These are phyloP conservation scores for Sebastes taczanowskii DNA, from an alignment of 2,797 vertebrate species.

Conservation along the genomic window DNA sequence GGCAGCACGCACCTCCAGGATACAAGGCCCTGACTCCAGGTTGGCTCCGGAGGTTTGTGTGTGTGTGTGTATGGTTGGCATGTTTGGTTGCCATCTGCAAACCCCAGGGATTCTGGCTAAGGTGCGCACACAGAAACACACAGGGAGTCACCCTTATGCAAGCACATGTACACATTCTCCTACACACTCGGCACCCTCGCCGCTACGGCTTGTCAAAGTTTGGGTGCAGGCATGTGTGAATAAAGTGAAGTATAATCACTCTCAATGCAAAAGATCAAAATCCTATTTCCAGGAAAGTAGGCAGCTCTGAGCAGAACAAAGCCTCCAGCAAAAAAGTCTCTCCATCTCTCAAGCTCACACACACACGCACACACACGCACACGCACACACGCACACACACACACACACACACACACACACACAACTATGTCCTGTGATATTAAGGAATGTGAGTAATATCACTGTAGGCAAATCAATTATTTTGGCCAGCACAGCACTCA, in stretches of 20 bases:
- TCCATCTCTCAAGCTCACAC: not conserved
- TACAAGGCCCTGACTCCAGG: slow-evolving; percentile 64
- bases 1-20: slow-evolving; percentile 69
- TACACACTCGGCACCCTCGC: slow-evolving; percentile 20
- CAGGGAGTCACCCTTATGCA: slow-evolving; percentile 7
- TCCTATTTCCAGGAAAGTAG: slow-evolving; percentile 62
- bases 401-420: not conserved
- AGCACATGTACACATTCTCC: slow-evolving; percentile 33
- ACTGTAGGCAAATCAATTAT: slow-evolving; percentile 51
- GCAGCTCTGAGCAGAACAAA: slow-evolving; percentile 50
- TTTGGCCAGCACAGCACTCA: slow-evolving; percentile 44
- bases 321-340: slow-evolving; percentile 38
- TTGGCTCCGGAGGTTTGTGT: slow-evolving; percentile 53
- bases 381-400: not conserved
- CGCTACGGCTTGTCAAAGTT: slow-evolving; percentile 49
- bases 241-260: slow-evolving; percentile 67
- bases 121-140: slow-evolving; percentile 18
- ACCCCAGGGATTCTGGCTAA: slow-evolving; percentile 71
- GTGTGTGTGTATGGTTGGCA: slow-evolving; percentile 60
- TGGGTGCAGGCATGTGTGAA: slow-evolving; percentile 51
- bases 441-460: slow-evolving; percentile 44
- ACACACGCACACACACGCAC: not conserved
- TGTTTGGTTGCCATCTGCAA: slow-evolving; percentile 79
- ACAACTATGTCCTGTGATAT: slow-evolving; percentile 35
- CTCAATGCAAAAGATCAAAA: slow-evolving; percentile 70